Evolutionary conservation across 2,888 invertebrate genomes (phyloP), one percentile per base, ranked within the genome.

Genomic region (Liopterus haemorrhoidalis): DNA sequence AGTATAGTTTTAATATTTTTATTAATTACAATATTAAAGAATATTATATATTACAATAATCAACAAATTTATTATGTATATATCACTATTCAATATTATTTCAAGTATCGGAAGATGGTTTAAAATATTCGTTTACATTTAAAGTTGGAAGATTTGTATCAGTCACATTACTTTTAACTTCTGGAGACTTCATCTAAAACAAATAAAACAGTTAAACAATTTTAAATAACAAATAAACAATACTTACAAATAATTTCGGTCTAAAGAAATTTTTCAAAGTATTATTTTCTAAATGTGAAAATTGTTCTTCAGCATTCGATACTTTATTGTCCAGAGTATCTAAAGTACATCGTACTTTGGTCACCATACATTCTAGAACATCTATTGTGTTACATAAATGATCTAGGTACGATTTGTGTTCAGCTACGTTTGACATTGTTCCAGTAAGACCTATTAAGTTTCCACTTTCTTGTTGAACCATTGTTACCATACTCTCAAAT

Each of bases 401-500:
- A 8, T 70, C 69, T 25, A 81, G 72, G 60, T 76, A 74, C 11
- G 66, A 63, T 42, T 71, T 66, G 51, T 73, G 74, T 51, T 68
- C 70, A 48, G 71, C 64, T 15, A 79, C 72, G 55, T 76, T 73
- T 14, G 65, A 64, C 15, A 76, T 66, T 16, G 55, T 47, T 5
- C 61, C 77, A 69, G 56, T 72, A 57, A 43, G 55, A 49, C 53
- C 69, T 58, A 58, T 72, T 70, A 54, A 73, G 69, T 56, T 65
- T 60, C 56, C 74, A 69, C 60, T 71, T 71, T 49, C 56, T 55
- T 58, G 58, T 49, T 56, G 59, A 16, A 80, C 73, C 63, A 77
- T 74, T 50, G 75, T 71, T 21, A 81, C 59, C 32, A 81, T 71
- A 52, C 77, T 78, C 51, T 78, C 74, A 50, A 80, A 70, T 60